Evolutionary conservation across 2,888 invertebrate genomes (phyloP).

Genomic region (Volucella bombylans): DNA sequence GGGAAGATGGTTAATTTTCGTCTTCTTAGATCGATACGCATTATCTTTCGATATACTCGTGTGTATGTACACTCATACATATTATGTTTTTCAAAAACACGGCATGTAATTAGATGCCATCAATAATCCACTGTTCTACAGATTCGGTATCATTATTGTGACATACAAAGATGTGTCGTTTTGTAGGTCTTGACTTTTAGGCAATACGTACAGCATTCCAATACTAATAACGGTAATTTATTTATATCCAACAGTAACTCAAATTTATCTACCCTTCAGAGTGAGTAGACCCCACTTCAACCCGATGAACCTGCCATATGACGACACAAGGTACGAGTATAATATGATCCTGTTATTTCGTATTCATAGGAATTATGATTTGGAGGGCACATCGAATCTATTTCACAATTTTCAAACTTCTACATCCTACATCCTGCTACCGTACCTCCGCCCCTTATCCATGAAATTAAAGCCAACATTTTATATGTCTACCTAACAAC

Average conservation of each 20-base stretch:
- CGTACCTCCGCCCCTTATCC: background rate
- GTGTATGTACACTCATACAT: too few relatives aligned
- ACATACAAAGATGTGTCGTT: background rate
- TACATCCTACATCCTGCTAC: background rate
- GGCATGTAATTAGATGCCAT: background rate
- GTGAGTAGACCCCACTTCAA: too few relatives aligned
- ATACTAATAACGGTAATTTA: constrained; percentile 3
- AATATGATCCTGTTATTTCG: constrained; percentile 35
- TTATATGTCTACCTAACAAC: constrained; percentile 1
- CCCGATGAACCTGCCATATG: too few relatives aligned
- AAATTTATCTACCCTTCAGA: constrained; percentile 3
- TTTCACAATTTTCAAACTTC: constrained; percentile 16
- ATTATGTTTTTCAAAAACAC: background rate
- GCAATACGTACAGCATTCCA: background rate
- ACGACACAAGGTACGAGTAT: background rate
- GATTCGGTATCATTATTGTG: background rate
- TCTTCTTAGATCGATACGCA: too few relatives aligned
- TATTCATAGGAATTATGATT: constrained; percentile 61
- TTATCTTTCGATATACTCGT: too few relatives aligned
- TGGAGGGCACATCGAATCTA: constrained; percentile 22
- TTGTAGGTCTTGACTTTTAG: background rate
- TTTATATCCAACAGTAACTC: constrained; percentile 20
- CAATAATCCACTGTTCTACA: background rate
- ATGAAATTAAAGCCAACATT: too few relatives aligned
- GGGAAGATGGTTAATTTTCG: too few relatives aligned